Percentiles rank a stretch among this genome's conserved stretches.
These are phyloP conservation scores for Glyptemys insculpta DNA, from an alignment of 2,797 vertebrate species.

Conservation along the genomic window DNA sequence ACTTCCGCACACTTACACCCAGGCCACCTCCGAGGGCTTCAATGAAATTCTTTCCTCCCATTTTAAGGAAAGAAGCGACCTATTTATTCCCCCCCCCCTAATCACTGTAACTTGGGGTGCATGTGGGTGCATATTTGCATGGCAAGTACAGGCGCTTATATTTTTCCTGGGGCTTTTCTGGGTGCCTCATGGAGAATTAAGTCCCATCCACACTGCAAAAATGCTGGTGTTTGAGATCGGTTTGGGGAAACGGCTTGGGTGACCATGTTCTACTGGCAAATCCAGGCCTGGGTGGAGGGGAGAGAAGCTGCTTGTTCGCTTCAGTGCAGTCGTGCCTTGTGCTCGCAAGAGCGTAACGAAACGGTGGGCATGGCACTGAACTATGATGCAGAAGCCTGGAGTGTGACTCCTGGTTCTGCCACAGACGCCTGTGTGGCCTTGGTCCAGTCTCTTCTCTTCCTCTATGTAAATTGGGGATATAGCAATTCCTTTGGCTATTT, in stretches of 20 bases:
- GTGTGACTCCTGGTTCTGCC: background rate
- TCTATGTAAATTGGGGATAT: background rate
- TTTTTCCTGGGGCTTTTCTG: background rate
- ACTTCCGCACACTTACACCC: accelerated
- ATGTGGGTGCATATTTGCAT: constrained; percentile 24
- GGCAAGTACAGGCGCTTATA: background rate
- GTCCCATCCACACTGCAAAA: constrained; percentile 27
- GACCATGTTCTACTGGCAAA: background rate
- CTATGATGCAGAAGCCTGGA: background rate
- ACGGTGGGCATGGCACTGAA: background rate
- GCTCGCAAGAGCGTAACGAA: background rate
- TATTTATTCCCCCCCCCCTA: background rate
- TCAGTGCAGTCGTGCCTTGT: background rate
- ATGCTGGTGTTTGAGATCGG: background rate
- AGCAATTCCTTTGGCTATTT: background rate
- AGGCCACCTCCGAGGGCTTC: background rate
- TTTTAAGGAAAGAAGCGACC: background rate
- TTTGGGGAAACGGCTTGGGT: background rate
- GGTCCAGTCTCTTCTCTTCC: background rate
- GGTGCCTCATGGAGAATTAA: background rate
- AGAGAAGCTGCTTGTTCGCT: background rate
- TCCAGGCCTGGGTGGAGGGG: background rate
- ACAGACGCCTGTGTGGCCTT: background rate
- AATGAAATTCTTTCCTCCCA: background rate
- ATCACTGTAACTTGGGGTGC: background rate